Evolutionary conservation across 2,113 vertebrate genomes (phyloP).

Genomic region (Oryzias woworae): DNA sequence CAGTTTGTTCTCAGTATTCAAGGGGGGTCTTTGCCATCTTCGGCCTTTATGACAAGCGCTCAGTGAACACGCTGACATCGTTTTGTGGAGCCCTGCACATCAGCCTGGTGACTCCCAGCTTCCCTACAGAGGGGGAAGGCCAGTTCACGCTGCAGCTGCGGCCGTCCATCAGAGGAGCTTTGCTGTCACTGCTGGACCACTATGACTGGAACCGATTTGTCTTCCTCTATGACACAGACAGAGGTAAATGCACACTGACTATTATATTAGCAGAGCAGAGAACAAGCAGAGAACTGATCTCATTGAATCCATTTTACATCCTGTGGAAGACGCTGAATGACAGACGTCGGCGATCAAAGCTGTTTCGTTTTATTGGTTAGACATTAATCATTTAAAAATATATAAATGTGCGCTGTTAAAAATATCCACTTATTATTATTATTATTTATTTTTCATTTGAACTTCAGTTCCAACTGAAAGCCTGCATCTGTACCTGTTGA

Average conservation of each 20-base stretch:
- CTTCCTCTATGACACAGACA: conserved; percentile 96
- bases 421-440: too few species aligned
- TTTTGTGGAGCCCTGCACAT: conserved; percentile 99
- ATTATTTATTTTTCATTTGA: too few species aligned
- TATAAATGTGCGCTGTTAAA: too few species aligned
- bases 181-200: conserved; percentile 92
- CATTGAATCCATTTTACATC: too few species aligned
- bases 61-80: conserved; percentile 96
- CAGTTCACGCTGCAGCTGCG: conserved; percentile 97
- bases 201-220: conserved; percentile 97
- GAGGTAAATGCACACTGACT: conserved; percentile 80
- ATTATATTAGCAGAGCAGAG: background rate
- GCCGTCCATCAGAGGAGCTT: conserved; percentile 90
- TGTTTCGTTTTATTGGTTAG: too few species aligned
- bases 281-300: too few species aligned
- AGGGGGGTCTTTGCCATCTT: conserved; percentile 98
- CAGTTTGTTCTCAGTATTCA: conserved; percentile 99
- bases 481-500: too few species aligned
- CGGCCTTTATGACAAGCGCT: conserved; percentile 98
- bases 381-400: too few species aligned
- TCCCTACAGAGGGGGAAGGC: conserved; percentile 93
- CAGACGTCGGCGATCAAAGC: too few species aligned
- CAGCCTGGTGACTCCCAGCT: conserved; percentile 96
- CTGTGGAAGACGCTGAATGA: too few species aligned
- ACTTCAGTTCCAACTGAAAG: too few species aligned